Evolutionary conservation across 1,140 invertebrate genomes (phyloP).

Genomic region (Drosophila serrata): DNA sequence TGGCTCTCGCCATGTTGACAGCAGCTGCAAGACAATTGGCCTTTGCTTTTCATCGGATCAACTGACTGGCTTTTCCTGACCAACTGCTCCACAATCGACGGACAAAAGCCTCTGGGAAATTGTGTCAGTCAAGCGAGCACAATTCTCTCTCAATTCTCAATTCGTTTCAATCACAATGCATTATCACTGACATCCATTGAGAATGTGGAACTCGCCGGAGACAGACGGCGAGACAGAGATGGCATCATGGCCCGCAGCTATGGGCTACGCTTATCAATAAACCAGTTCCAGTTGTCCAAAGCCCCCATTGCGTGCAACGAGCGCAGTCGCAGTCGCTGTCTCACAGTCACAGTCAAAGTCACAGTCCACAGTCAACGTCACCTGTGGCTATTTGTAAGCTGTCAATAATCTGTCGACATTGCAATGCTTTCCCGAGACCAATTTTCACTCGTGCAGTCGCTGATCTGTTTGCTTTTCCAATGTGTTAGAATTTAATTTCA

Average conservation of each 20-base stretch:
- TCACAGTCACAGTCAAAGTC: constrained; percentile 7
- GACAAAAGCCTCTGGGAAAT: constrained; percentile 77
- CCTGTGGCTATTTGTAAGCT: constrained; percentile 65
- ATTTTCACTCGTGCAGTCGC: constrained; percentile 65
- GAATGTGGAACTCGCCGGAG: constrained; percentile 63
- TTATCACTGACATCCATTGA: constrained; percentile 72
- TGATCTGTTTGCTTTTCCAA: constrained; percentile 23
- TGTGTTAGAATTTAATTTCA: constrained; percentile 71
- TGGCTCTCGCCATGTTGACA: constrained; percentile 16
- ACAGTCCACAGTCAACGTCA: constrained; percentile 12
- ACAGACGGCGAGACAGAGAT: not conserved
- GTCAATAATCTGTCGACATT: constrained; percentile 66
- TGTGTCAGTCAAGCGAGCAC: constrained; percentile 57
- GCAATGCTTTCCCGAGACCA: constrained; percentile 61
- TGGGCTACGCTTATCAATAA: constrained; percentile 72
- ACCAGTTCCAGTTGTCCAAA: constrained; percentile 54
- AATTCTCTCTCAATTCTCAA: constrained; percentile 46
- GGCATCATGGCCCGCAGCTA: constrained; percentile 24
- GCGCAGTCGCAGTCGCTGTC: constrained; percentile 14
- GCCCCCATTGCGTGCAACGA: constrained; percentile 48
- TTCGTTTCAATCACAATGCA: constrained; percentile 70
- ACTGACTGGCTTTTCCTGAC: constrained; percentile 33
- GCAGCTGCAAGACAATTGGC: constrained; percentile 35
- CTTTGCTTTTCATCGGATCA: constrained; percentile 28
- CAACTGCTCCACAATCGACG: constrained; percentile 49